Evolutionary conservation across 2,113 vertebrate genomes (phyloP).

Genomic region (Macrotus californicus): DNA sequence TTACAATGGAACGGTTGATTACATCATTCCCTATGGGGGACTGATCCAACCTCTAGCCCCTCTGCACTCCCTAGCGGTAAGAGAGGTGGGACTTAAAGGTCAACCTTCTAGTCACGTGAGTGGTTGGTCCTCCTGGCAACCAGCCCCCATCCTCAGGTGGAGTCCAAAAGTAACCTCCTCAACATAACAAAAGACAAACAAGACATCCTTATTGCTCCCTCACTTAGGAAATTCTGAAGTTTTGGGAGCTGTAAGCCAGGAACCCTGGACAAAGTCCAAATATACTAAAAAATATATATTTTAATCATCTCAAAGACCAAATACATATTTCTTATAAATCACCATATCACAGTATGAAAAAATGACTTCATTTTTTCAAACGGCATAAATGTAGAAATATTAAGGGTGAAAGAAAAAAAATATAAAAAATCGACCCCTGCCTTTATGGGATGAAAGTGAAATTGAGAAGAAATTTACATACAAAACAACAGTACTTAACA

Average conservation of each 20-base stretch:
- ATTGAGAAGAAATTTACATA: constrained; percentile 4
- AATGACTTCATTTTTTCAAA: background rate
- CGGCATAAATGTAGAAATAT: background rate
- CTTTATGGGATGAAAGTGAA: background rate
- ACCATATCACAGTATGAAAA: background rate
- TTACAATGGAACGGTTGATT: background rate
- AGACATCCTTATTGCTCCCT: background rate
- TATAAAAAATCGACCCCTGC: background rate
- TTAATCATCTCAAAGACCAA: background rate
- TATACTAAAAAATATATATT: background rate
- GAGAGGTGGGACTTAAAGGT: background rate
- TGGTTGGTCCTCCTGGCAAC: background rate
- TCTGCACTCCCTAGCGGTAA: background rate
- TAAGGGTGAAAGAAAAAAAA: background rate
- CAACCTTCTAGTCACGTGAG: background rate
- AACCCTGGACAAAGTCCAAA: background rate
- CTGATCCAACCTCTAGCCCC: background rate
- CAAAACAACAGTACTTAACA: background rate
- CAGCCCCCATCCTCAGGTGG: background rate
- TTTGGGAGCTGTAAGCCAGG: background rate
- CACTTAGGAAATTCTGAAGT: background rate
- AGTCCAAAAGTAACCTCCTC: background rate
- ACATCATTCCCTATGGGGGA: background rate
- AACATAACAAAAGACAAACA: background rate
- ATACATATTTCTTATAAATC: background rate